These are phyloP conservation scores for Pelecanoides urinatrix DNA, from an alignment of 2,113 vertebrate species.

Conservation along the genomic window DNA sequence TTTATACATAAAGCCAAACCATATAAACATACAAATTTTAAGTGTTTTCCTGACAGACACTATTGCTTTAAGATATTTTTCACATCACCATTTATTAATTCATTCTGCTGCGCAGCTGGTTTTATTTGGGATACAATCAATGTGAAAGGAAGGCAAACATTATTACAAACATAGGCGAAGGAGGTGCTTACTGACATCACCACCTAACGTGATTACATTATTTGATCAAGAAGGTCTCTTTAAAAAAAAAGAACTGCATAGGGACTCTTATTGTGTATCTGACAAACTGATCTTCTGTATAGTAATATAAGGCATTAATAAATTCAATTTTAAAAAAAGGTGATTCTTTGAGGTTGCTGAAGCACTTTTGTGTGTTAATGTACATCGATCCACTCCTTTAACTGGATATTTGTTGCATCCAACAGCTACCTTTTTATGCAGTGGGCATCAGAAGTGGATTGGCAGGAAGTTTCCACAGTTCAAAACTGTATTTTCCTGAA, in stretches of 20 bases:
- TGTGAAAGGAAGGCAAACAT: constrained; percentile 65
- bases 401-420: background rate
- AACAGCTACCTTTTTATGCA: background rate
- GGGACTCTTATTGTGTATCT: constrained; percentile 57
- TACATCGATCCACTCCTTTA: background rate
- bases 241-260: constrained; percentile 60
- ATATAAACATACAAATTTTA: constrained; percentile 63
- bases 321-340: constrained; percentile 63
- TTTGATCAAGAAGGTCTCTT: background rate
- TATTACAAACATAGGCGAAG: constrained; percentile 61
- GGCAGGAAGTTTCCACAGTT: background rate
- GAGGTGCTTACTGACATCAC: constrained; percentile 52
- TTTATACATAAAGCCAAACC: constrained; percentile 66
- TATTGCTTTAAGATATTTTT: constrained; percentile 71
- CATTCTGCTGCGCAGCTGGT: constrained; percentile 31
- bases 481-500: background rate
- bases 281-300: constrained; percentile 57
- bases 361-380: constrained; percentile 68
- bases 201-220: constrained; percentile 5
- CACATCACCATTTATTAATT: constrained; percentile 18
- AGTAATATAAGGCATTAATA: constrained; percentile 77
- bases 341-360: constrained; percentile 64
- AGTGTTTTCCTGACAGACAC: constrained; percentile 64
- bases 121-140: constrained; percentile 43
- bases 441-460: background rate